Evolutionary conservation across 2,797 vertebrate species (phyloP).

Genomic region (Etheostoma nigrum): DNA sequence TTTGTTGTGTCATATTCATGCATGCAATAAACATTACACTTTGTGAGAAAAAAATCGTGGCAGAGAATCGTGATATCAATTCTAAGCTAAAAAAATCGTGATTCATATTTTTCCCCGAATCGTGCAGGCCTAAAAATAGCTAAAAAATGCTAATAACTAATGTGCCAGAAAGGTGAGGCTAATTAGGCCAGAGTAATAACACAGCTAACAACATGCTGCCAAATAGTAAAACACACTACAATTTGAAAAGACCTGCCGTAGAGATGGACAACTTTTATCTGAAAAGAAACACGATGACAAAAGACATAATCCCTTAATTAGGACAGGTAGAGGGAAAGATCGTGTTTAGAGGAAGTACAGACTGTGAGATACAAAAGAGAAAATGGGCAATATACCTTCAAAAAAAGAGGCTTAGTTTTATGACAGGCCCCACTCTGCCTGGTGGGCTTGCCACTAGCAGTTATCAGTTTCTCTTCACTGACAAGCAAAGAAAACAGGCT

Average conservation of each 20-base stretch:
- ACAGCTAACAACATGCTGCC: slow-evolving; percentile 8
- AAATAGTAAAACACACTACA: slow-evolving; percentile 10
- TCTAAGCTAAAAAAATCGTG: no score
- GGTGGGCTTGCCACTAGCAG: no score
- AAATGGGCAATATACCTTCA: background rate
- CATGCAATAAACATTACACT: no score
- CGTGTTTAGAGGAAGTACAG: background rate
- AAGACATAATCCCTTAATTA: background rate
- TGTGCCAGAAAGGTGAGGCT: slow-evolving; percentile 1
- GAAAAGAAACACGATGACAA: background rate
- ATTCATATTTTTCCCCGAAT: no score
- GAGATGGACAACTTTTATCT: slow-evolving; percentile 4
- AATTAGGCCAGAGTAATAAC: slow-evolving; percentile 17
- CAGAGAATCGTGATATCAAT: no score
- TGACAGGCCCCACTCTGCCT: background rate
- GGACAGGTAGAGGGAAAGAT: background rate
- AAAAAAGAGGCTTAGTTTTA: background rate
- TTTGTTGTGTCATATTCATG: no score
- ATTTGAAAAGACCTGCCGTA: background rate
- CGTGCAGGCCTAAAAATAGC: no score
- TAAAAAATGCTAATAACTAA: no score
- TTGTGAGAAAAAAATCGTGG: no score
- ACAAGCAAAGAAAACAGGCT: no score
- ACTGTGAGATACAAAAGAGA: background rate
- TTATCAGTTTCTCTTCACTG: no score